Conservation (phyloP, 2,888 invertebrate genomes). For the Dendrolimus pini region DNA sequence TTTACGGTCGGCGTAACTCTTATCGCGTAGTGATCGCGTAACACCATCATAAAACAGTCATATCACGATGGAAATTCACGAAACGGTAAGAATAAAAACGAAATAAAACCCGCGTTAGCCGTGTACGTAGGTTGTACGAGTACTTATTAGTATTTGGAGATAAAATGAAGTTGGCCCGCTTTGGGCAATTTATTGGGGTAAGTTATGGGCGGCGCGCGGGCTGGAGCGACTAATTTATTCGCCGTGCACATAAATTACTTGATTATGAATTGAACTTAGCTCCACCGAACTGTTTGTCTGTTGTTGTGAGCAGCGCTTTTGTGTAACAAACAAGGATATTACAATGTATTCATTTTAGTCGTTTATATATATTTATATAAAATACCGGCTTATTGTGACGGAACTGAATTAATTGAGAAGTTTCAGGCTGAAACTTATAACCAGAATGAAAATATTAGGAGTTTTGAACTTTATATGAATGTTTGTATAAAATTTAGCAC, state of each 20-base stretch:
- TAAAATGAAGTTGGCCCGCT: slow-evolving; percentile 75
- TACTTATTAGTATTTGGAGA: slow-evolving; percentile 75
- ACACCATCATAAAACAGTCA: slow-evolving; percentile 62
- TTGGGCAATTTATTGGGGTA: slow-evolving; percentile 76
- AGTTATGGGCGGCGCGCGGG: slow-evolving; percentile 74
- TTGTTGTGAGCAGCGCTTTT: slow-evolving; percentile 68
- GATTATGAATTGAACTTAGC: slow-evolving; percentile 76
- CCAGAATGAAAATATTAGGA: no score
- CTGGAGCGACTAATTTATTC: slow-evolving; percentile 74
- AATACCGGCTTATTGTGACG: background rate
- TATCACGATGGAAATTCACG: slow-evolving; percentile 49
- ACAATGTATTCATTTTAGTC: background rate
- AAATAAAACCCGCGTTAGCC: slow-evolving; percentile 46
- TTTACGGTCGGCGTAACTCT: slow-evolving; percentile 27
- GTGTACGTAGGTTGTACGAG: slow-evolving; percentile 56
- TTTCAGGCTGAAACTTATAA: no score
- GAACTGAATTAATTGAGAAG: no score
- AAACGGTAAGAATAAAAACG: slow-evolving; percentile 45
- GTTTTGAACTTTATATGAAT: no score
- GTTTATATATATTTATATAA: no score
- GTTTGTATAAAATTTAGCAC: no score
- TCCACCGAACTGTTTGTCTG: slow-evolving; percentile 72
- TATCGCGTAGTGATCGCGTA: slow-evolving; percentile 55
- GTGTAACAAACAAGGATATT: slow-evolving; percentile 66
- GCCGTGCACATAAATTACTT: slow-evolving; percentile 77